Evolutionary conservation across 2,888 invertebrate species (phyloP), one percentile per base, ranked within the genome.

Genomic region (Magallana nippona): DNA sequence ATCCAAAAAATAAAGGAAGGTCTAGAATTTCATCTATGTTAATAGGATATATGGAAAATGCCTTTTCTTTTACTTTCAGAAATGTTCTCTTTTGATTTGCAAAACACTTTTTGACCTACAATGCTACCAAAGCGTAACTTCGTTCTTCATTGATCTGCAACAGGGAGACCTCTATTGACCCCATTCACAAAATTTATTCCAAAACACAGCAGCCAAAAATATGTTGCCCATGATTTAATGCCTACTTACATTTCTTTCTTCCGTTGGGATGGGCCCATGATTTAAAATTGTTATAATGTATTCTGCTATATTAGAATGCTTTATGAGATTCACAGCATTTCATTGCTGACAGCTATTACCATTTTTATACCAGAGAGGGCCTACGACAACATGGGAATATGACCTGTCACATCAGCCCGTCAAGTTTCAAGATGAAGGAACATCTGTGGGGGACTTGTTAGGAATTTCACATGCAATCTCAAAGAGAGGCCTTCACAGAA

Each of bases 291-390:
- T 71, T 71, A 13, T 71, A 71, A 71, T 71, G 71, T 71, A 71
- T 71, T 71, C 71, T 71, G 71, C 71, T 71, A 71, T 27, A 71
- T 71, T 22, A 71, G 71, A 71, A 71, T 71, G 27, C 32, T 71
- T 71, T 71, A 71, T 71, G 71, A 71, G 71, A 71, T 15, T 13
- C 22, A 32, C 71, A 71, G 71, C 71, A 71, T 71, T 71, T 71
- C 71, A 71, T 71, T 71, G 71, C 71, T 71, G 71, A 71, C 71
- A 71, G 71, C 27, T 71, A 71, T 13, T 22, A 32, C 71, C 71
- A 71, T 71, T 27, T 71, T 32, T 71, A 71, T 32, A 32, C 71
- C 15, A 60, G n/a, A 60, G 19, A 60, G 10, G 60, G 60, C 60
- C n/a, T 27, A 71, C 11, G 15, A 32, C 32, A 71, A 71, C 71